These are phyloP conservation scores for Camelus bactrianus DNA, from an alignment of 2,113 vertebrate species.

Conservation along the genomic window DNA sequence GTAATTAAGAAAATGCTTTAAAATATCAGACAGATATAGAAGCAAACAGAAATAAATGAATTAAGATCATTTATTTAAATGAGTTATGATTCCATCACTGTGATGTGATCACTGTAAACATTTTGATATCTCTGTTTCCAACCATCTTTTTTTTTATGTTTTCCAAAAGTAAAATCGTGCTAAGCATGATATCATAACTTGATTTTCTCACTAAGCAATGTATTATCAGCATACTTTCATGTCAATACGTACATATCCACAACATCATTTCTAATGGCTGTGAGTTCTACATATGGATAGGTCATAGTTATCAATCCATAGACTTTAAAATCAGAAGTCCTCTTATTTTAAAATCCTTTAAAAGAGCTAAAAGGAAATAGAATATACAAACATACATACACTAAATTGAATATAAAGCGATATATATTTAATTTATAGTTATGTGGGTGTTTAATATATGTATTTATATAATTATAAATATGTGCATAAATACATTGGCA, in stretches of 20 bases:
- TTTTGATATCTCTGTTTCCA: neutral
- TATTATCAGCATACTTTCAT: neutral
- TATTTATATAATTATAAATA: neutral
- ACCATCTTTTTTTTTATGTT: neutral
- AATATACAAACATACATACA: neutral
- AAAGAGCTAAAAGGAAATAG: neutral
- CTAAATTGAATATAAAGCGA: neutral
- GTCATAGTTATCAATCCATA: neutral
- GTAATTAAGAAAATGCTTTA: neutral
- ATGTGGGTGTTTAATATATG: neutral
- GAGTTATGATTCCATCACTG: neutral
- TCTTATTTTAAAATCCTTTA: slow-evolving; percentile 5
- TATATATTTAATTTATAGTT: neutral
- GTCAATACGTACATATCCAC: neutral
- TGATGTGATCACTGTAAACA: neutral
- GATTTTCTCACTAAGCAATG: neutral
- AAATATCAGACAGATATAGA: neutral
- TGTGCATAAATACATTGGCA: neutral
- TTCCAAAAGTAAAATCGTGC: neutral
- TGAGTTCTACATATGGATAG: neutral
- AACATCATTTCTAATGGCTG: neutral
- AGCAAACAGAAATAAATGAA: neutral
- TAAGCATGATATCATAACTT: neutral
- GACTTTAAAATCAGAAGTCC: neutral
- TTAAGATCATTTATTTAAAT: neutral